These are phyloP conservation scores for Griposia aprilina DNA, from an alignment of 2,888 invertebrate species.

Conservation along the genomic window DNA sequence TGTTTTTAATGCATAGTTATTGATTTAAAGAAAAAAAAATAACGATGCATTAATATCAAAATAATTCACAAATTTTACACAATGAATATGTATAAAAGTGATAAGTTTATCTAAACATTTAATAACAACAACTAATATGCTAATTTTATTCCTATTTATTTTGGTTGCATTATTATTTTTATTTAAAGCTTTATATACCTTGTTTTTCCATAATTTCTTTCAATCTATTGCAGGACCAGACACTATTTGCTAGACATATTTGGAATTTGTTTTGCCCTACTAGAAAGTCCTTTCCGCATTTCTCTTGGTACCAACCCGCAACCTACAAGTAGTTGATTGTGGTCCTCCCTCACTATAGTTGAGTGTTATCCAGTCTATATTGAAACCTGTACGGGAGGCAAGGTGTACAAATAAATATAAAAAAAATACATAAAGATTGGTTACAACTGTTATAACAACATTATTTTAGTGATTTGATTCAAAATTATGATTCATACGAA, in stretches of 20 bases:
- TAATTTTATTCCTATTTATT: constrained; percentile 1
- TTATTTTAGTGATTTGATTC: not conserved
- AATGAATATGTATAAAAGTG: not conserved
- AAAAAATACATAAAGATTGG: not conserved
- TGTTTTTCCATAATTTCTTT: constrained; percentile 11
- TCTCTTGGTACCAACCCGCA: not conserved
- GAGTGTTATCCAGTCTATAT: not conserved
- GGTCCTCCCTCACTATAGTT: not conserved
- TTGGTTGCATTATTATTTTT: constrained; percentile 14
- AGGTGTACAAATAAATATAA: not conserved
- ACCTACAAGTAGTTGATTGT: not conserved
- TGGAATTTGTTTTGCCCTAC: not conserved
- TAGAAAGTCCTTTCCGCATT: constrained; percentile 17
- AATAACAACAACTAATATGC: constrained; percentile 7
- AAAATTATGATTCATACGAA: not conserved
- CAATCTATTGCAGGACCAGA: not conserved
- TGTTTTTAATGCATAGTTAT: constrained; percentile 72
- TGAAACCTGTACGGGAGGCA: not conserved
- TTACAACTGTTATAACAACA: not conserved
- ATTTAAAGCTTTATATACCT: constrained; percentile 8
- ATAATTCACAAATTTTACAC: not conserved
- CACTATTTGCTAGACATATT: constrained; percentile 1
- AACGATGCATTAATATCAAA: constrained; percentile 30
- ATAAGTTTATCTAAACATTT: constrained; percentile 5
- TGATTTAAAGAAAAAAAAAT: constrained; percentile 65